phyloP scores from a whole-genome alignment of 2,113 vertebrate species.

The Gymnocephalus cernua region DNA sequence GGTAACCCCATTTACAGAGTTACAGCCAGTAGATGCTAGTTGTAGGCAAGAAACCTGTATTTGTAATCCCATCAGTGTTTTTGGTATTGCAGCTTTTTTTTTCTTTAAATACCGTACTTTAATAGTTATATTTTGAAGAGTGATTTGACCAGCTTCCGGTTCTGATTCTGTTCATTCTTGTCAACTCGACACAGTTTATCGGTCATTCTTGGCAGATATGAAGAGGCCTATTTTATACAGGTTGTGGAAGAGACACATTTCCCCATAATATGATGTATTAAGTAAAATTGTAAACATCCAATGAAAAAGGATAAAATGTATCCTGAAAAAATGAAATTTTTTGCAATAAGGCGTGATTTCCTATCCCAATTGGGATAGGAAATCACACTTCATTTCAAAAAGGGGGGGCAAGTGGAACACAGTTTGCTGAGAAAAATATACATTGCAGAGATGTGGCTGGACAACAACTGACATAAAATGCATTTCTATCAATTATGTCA shows the following conservation, averaged over 20 bases:
- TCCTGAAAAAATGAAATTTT: background rate
- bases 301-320: background rate
- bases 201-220: background rate
- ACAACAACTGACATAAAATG: background rate
- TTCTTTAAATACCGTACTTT: too few relatives aligned
- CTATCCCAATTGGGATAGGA: background rate
- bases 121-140: conserved; percentile 13
- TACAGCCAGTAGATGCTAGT: background rate
- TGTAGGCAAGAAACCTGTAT: background rate
- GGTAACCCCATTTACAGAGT: background rate
- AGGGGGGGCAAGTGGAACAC: background rate
- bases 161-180: background rate
- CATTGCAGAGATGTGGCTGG: background rate
- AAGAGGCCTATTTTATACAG: background rate
- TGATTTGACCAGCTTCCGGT: background rate
- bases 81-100: background rate
- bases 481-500: background rate
- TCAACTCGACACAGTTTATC: background rate
- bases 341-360: background rate
- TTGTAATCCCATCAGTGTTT: background rate
- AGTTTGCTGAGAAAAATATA: background rate
- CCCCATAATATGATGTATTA: background rate
- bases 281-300: background rate
- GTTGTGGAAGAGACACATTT: background rate
- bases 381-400: too few relatives aligned